Conservation (phyloP, 2,888 invertebrate genomes). For the Colostygia pectinataria region DNA sequence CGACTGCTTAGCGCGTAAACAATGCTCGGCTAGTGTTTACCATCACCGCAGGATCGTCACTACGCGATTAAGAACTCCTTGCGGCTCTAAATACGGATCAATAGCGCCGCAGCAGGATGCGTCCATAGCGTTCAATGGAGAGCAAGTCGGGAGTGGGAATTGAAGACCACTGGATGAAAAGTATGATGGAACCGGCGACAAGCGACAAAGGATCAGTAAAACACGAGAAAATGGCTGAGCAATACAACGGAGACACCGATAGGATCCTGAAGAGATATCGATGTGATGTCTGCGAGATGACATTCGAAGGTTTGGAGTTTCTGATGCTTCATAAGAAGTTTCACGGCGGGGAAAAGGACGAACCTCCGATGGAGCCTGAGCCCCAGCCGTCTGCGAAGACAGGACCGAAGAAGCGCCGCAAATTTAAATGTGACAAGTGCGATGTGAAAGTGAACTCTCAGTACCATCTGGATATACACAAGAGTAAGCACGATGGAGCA, state of each 20-base stretch:
- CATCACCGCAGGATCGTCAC: conserved; percentile 27
- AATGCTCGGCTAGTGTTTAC: conserved; percentile 60
- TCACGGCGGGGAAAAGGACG: conserved; percentile 72
- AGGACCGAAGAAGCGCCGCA: conserved; percentile 69
- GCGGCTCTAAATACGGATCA: conserved; percentile 60
- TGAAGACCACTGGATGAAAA: conserved; percentile 78
- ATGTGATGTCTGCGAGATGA: conserved; percentile 73
- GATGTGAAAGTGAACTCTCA: conserved; percentile 78
- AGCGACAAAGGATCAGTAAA: conserved; percentile 73
- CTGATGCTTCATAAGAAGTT: conserved; percentile 76
- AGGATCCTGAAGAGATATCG: conserved; percentile 67
- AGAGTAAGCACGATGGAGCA: conserved; percentile 73
- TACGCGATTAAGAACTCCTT: conserved; percentile 49
- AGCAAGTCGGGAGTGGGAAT: conserved; percentile 68
- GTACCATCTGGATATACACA: conserved; percentile 75
- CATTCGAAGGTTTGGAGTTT: conserved; percentile 74
- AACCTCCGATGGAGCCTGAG: conserved; percentile 62
- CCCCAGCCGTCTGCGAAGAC: conserved; percentile 49
- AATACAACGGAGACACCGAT: conserved; percentile 64
- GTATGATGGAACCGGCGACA: conserved; percentile 76
- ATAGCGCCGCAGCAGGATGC: conserved; percentile 59
- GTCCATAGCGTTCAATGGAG: conserved; percentile 69
- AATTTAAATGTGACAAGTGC: conserved; percentile 75
- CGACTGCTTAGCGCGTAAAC: conserved; percentile 69
- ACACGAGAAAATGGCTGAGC: conserved; percentile 76